Conservation (phyloP, 2,797 vertebrate species). For the Adrianichthys oophorus region DNA sequence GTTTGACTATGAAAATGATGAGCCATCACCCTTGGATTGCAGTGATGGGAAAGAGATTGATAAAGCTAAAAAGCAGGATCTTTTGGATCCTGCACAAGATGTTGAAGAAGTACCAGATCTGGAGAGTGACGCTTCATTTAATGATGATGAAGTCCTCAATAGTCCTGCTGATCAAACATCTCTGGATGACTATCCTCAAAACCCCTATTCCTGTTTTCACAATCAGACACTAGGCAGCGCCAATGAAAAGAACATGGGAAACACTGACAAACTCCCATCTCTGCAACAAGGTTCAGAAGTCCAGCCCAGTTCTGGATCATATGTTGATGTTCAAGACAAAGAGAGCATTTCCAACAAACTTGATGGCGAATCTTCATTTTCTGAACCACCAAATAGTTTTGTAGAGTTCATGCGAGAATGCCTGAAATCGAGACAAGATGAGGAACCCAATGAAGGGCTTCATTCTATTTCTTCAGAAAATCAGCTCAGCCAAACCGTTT, state of each 20-base stretch:
- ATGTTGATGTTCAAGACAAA: conserved; percentile 32
- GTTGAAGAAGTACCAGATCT: conserved; percentile 16
- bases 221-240: conserved; percentile 26
- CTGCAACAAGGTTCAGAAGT: conserved; percentile 23
- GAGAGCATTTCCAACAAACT: conserved; percentile 42
- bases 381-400: conserved; percentile 75
- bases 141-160: conserved; percentile 35
- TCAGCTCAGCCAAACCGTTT: conserved; percentile 17
- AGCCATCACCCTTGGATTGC: conserved; percentile 43
- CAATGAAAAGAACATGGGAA: conserved; percentile 33
- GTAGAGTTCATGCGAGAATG: conserved; percentile 83
- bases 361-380: conserved; percentile 36
- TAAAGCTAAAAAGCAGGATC: conserved; percentile 48
- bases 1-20: conserved; percentile 66
- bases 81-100: conserved; percentile 38
- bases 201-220: conserved; percentile 65
- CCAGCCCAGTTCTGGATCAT: conserved; percentile 32
- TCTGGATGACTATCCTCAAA: conserved; percentile 53
- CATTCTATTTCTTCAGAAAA: conserved; percentile 16
- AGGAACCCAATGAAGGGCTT: conserved; percentile 56
- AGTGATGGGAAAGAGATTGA: conserved; percentile 33
- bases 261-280: conserved; percentile 20
- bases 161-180: conserved; percentile 32
- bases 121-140: conserved; percentile 23
- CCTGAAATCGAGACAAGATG: conserved; percentile 75